Evolutionary conservation across 2,797 vertebrate genomes (phyloP).

Genomic region (Falco peregrinus): DNA sequence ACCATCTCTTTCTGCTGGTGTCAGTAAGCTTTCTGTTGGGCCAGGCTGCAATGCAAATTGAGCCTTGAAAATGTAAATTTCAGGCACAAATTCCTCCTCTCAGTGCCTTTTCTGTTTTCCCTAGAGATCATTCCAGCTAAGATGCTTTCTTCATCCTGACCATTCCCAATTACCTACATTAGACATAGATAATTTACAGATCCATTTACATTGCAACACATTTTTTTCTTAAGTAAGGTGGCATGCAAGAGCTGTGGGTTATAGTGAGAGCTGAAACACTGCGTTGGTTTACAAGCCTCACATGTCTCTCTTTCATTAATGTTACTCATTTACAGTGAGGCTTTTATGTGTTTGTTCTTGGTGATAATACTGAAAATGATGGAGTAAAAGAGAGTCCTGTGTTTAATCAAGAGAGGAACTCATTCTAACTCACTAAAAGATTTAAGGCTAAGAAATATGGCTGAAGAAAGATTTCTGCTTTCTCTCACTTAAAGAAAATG

Average conservation of each 20-base stretch:
- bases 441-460: not conserved
- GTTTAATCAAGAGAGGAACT: not conserved
- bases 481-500: not conserved
- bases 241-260: not conserved
- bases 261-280: not conserved
- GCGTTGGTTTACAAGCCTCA: conserved; percentile 11
- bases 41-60: not conserved
- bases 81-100: not conserved
- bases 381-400: not conserved
- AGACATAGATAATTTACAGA: not conserved
- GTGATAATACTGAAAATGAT: not conserved
- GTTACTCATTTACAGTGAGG: not conserved
- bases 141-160: not conserved
- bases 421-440: not conserved
- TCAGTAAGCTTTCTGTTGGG: not conserved
- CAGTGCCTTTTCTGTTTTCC: not conserved
- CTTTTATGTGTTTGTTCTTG: conserved; percentile 2
- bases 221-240: not conserved
- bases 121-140: not conserved
- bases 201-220: not conserved
- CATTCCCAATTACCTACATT: not conserved
- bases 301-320: conserved; percentile 6
- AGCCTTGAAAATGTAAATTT: not conserved
- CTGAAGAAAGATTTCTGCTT: not conserved
- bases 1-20: not conserved